phyloP scores from a whole-genome alignment of 37 sponge, comb jelly and placozoan species.

The Beroe ovata region DNA sequence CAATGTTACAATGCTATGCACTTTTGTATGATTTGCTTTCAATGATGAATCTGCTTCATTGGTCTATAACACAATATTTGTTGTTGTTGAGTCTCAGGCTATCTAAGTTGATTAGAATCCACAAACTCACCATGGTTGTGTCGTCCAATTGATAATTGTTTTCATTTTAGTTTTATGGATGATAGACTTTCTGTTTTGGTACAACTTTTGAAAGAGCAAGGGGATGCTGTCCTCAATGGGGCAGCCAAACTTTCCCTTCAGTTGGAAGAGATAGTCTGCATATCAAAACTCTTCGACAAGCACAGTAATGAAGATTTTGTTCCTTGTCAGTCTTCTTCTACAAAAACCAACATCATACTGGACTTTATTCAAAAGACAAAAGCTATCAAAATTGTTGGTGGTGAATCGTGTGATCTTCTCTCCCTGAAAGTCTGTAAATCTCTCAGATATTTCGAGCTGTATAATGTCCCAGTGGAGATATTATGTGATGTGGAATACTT shows the following conservation, averaged over 20 bases:
- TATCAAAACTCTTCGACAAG: neutral
- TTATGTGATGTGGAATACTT: neutral
- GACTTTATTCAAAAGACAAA: conserved; percentile 7
- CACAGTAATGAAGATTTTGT: neutral
- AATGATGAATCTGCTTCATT: no score
- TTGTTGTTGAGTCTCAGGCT: no score
- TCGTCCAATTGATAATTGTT: no score
- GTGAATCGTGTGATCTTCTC: neutral
- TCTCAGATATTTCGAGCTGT: neutral
- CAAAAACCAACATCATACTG: neutral
- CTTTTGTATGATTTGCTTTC: no score
- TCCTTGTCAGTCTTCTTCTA: neutral
- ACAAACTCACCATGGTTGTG: no score
- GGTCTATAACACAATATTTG: no score
- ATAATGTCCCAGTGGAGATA: conserved; percentile 34
- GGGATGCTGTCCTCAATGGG: neutral
- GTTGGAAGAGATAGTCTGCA: neutral
- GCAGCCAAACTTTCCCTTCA: conserved; percentile 11
- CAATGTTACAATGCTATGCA: no score
- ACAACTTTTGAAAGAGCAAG: neutral
- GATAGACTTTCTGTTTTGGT: neutral
- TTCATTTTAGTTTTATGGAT: neutral
- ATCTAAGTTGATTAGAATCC: no score
- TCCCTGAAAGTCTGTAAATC: neutral
- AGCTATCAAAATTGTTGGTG: neutral